phyloP scores from a whole-genome alignment of 2,888 invertebrate genomes.

The Sinhomidia bicolor region DNA sequence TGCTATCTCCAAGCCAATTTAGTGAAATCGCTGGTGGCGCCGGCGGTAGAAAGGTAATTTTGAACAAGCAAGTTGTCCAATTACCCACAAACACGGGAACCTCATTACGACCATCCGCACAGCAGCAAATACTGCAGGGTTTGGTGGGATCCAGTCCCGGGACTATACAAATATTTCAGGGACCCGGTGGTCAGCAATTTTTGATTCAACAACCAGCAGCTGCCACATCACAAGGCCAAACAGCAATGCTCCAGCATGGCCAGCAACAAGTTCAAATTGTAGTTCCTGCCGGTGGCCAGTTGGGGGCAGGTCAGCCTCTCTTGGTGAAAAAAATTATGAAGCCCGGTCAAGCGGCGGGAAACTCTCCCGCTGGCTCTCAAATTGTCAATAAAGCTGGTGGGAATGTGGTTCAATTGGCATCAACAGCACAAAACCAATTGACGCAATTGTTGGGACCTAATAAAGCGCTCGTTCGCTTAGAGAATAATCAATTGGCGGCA shows the following conservation, averaged over 20 bases:
- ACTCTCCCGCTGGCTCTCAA: not conserved
- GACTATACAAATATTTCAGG: conserved; percentile 58
- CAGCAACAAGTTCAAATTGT: conserved; percentile 66
- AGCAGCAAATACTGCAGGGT: conserved; percentile 49
- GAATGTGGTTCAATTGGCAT: conserved; percentile 48
- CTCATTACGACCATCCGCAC: not conserved
- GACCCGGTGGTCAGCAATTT: conserved; percentile 60
- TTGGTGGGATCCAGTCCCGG: conserved; percentile 2
- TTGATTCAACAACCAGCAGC: conserved; percentile 46
- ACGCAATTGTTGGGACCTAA: conserved; percentile 46
- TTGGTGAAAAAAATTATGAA: conserved; percentile 74
- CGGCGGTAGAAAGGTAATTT: conserved; percentile 30
- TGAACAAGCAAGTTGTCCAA: conserved; percentile 38
- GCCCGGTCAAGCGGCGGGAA: conserved; percentile 19
- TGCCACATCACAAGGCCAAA: not conserved
- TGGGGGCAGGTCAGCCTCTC: conserved; percentile 50
- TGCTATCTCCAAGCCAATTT: conserved; percentile 37
- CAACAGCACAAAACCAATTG: conserved; percentile 51
- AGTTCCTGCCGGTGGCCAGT: conserved; percentile 13
- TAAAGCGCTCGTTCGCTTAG: conserved; percentile 48
- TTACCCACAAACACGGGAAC: not conserved
- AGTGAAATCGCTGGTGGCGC: conserved; percentile 34
- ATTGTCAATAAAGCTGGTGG: conserved; percentile 37
- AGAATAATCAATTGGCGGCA: conserved; percentile 59
- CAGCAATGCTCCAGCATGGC: conserved; percentile 25